A percentile compares a stretch with the other conserved stretches of the same genome.
Evolutionary conservation across 2,113 vertebrate genomes (phyloP).

Genomic region (Chloebia gouldiae): DNA sequence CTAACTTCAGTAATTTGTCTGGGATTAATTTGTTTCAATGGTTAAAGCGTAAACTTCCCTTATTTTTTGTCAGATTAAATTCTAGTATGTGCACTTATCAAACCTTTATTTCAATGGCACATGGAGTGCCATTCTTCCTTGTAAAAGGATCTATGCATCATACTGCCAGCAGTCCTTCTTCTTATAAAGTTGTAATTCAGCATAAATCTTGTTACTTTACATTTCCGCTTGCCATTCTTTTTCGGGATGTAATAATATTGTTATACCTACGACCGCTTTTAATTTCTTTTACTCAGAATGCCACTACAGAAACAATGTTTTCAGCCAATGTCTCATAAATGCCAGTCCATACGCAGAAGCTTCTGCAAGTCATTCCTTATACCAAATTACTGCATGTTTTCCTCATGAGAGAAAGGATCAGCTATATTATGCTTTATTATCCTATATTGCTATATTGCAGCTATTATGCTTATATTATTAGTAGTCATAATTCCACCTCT

Average conservation of each 20-base stretch:
- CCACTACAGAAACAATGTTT: neutral
- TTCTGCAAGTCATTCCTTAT: neutral
- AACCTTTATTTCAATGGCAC: neutral
- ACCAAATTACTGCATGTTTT: neutral
- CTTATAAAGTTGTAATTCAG: neutral
- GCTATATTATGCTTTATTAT: neutral
- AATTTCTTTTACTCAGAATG: neutral
- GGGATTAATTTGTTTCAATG: neutral
- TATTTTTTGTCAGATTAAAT: neutral
- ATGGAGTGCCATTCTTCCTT: neutral
- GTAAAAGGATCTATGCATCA: neutral
- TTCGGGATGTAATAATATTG: neutral
- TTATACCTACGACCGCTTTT: neutral
- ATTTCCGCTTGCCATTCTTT: neutral
- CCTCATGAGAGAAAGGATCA: neutral
- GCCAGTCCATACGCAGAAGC: neutral
- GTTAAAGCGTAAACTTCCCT: neutral
- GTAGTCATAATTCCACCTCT: slow-evolving; percentile 33
- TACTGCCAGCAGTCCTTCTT: neutral
- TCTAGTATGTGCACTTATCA: neutral
- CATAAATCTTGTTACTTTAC: neutral
- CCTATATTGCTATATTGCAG: neutral
- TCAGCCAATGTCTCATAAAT: neutral
- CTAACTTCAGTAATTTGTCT: neutral
- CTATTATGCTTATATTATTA: neutral